Base-by-base conservation (phyloP, 2,888 invertebrate species). In the Chrysotoxum bicinctum region DNA sequence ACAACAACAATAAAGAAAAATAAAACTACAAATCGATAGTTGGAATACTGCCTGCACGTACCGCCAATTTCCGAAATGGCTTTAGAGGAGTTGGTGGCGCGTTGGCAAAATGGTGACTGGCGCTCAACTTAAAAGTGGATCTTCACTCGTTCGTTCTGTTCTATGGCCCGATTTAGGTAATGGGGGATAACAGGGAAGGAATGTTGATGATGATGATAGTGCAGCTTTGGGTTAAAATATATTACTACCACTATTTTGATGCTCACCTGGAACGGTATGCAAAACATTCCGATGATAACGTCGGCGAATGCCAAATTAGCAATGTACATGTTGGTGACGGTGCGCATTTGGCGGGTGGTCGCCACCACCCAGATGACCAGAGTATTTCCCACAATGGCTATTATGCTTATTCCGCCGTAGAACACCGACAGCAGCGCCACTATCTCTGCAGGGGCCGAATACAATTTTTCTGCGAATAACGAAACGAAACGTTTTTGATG, bases 331-430 rank as follows among this genome's bases (percentile, higher is more conserved):
- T 97, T 97, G 54, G 97, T 97, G 87, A 95, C 96, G 84, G 95
- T 96, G 89, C 96, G 94, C 96, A 97, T 96, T 87, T 95, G 93
- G 37, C 94, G 92, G 73, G 95, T 96, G 14, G 96, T 96, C 43
- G 95, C 94, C 26, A 97, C 96, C 74, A 97, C 95, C 95, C 96
- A 95, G 91, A 97, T 96, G 19, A 97, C 97, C n/a, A 97, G 93
- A 30, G 94, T 94, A 91, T 97, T 97, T 1, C 97, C 97, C 8
- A 96, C 94, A 45, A 97, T 95, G 0, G 97, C 96, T 88, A 96
- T 91, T 30, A 97, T 93, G 21, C 97, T 96, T 90, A 97, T 96
- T 43, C 95, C 94, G 1, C 97, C 97, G 89, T 97, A 97, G 88
- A 96, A 94, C 85, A 96, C 92, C 12, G 96, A 96, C 58, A 97